Evolutionary conservation across 2,113 vertebrate species (phyloP).

Genomic region (Antigone vipio): DNA sequence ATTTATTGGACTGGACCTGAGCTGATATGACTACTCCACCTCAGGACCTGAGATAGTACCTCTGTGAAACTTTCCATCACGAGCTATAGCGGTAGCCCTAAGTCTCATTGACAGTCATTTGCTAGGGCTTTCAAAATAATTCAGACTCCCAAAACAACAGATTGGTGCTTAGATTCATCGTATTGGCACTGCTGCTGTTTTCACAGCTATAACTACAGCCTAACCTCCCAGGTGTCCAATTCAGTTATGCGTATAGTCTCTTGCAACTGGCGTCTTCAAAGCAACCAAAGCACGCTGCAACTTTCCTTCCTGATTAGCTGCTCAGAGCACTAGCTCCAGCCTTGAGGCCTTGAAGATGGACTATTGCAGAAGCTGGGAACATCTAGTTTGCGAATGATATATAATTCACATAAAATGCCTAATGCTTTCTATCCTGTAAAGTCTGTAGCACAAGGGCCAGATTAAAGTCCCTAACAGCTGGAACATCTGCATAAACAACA

Average conservation of each 20-base stretch:
- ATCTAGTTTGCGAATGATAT: not conserved
- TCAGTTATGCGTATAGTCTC: not conserved
- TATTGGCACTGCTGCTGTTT: conserved; percentile 11
- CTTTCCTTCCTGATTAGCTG: not conserved
- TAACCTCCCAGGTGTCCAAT: conserved; percentile 46
- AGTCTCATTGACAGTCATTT: conserved; percentile 9
- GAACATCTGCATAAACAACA: conserved; percentile 17
- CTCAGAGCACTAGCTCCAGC: not conserved
- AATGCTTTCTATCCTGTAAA: not conserved
- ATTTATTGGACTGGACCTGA: not conserved
- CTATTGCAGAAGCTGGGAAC: not conserved
- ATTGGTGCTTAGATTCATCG: not conserved
- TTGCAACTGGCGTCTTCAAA: not conserved
- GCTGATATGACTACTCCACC: not conserved
- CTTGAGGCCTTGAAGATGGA: not conserved
- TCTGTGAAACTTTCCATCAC: not conserved
- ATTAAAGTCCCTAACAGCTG: conserved; percentile 15
- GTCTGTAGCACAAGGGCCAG: not conserved
- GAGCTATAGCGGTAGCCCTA: not conserved
- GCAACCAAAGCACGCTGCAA: not conserved
- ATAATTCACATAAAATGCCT: not conserved
- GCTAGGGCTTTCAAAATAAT: not conserved
- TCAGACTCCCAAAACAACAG: conserved; percentile 20
- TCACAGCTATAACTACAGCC: conserved; percentile 25
- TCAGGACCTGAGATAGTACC: not conserved